phyloP scores from a whole-genome alignment of 2,113 vertebrate genomes.

The Callipepla californica region DNA sequence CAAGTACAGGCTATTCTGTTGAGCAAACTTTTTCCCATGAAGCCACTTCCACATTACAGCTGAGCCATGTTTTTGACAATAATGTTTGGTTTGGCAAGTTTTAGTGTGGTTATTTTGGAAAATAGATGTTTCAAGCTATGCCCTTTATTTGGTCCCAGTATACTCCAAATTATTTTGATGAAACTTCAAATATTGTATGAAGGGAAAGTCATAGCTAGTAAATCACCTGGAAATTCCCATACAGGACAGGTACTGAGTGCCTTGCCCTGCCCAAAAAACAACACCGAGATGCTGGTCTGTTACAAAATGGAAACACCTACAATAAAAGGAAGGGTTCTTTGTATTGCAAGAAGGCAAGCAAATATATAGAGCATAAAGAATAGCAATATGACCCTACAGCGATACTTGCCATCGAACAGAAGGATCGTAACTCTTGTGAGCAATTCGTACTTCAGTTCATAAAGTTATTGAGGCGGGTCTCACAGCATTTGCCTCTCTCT shows the following conservation, averaged over 20 bases:
- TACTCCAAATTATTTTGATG: constrained; percentile 38
- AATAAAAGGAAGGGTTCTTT: constrained; percentile 22
- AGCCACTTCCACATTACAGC: constrained; percentile 37
- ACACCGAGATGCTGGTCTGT: constrained; percentile 31
- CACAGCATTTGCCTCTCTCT: neutral
- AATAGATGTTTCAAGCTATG: neutral
- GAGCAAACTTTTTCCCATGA: constrained; percentile 37
- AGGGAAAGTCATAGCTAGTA: constrained; percentile 10
- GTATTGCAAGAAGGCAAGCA: constrained; percentile 10
- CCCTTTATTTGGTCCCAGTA: constrained; percentile 38
- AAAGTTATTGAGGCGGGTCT: constrained; percentile 23
- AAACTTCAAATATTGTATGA: constrained; percentile 35
- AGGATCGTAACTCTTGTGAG: constrained; percentile 23
- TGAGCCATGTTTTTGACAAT: neutral
- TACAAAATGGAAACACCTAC: constrained; percentile 27
- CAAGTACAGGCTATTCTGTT: neutral
- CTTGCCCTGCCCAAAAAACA: constrained; percentile 48
- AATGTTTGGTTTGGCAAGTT: constrained; percentile 52
- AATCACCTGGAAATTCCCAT: constrained; percentile 1
- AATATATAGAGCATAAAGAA: constrained; percentile 41
- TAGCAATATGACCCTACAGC: constrained; percentile 22
- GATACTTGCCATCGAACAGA: constrained; percentile 38
- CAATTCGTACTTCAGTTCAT: constrained; percentile 50
- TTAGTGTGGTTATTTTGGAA: constrained; percentile 35
- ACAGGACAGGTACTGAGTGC: neutral